Base-by-base conservation (phyloP, 2,888 invertebrate species). In the Atrina japonica region DNA sequence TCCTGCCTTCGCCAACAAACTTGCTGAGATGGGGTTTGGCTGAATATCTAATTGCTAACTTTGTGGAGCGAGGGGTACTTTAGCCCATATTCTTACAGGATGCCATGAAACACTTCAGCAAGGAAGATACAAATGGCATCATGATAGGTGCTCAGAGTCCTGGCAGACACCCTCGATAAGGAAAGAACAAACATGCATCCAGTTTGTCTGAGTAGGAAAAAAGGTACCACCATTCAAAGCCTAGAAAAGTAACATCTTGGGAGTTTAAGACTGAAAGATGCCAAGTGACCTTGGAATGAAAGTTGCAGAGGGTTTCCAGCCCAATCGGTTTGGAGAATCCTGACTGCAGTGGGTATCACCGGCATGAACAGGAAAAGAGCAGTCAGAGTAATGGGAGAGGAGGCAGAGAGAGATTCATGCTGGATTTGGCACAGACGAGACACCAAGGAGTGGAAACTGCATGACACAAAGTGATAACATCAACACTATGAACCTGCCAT, bases 121-220 rank as follows among this genome's bases (percentile, higher is more conserved):
- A 41, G 41, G 41, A 41, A 41, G 41, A 41, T 41, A 41, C 41
- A 41, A 14, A 41, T 41, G 41, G 41, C 41, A 41, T 11, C 41
- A 41, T 41, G 41, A 41, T 41, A 41, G 41, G 41, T 9, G 41
- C 41, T 41, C 41, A 41, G 41, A 41, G 41, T 41, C 41, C 41
- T 16, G 9, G 41, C 41, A 41, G 41, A 41, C 41, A 41, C 14
- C 14, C 41, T 41, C 14, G 41, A 41, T 9, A 41, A 41, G 41
- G 41, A 41, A 14, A 41, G 41, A 14, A 41, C 9, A 41, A 41
- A 41, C 9, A 41, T 11, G 14, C 41, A 41, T 41, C 9, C 41
- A 41, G 41, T 41, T 41, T 41, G n/a, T n/a, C n/a, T n/a, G n/a
- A n/a, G n/a, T n/a, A n/a, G 41, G 41, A 41, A 14, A 41, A 41